Percentiles rank a stretch among this genome's conserved stretches.
These are phyloP conservation scores for Polydrusus tereticollis DNA, from an alignment of 2,888 invertebrate species.

Conservation along the genomic window DNA sequence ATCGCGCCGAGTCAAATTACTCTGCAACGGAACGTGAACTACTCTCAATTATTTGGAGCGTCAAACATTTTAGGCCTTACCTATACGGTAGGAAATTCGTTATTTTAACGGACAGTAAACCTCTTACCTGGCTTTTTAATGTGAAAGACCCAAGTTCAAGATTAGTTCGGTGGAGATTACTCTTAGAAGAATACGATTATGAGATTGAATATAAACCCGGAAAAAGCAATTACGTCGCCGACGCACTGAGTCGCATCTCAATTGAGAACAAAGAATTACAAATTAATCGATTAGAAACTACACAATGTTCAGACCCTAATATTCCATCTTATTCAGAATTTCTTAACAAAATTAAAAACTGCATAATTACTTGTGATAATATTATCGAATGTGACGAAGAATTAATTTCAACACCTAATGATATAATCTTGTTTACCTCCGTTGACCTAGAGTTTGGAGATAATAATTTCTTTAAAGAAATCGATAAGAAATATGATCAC, in stretches of 20 bases:
- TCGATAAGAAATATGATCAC: too few species aligned
- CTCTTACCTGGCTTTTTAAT: conserved; percentile 60
- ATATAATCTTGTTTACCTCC: too few species aligned
- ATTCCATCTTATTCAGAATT: neutral
- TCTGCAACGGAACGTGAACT: conserved; percentile 55
- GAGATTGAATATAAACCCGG: conserved; percentile 37
- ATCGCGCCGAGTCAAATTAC: conserved; percentile 52
- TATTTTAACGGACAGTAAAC: conserved; percentile 61
- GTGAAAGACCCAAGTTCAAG: conserved; percentile 58
- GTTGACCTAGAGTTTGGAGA: too few species aligned
- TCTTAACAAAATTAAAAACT: too few species aligned
- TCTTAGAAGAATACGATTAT: conserved; percentile 55
- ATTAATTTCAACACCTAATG: too few species aligned
- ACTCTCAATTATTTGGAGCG: conserved; percentile 22
- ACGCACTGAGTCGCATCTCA: conserved; percentile 1
- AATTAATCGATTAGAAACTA: neutral
- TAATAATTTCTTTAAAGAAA: too few species aligned
- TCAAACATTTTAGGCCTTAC: conserved; percentile 32
- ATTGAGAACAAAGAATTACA: neutral
- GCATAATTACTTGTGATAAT: too few species aligned
- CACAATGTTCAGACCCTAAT: neutral
- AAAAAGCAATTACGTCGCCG: conserved; percentile 11
- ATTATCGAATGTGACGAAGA: too few species aligned
- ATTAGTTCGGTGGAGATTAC: conserved; percentile 62
- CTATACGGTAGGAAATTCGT: conserved; percentile 31